Percentiles rank a stretch among this genome's conserved stretches.
Conservation (phyloP, 2,113 vertebrate genomes). For the Atractosteus spatula region DNA sequence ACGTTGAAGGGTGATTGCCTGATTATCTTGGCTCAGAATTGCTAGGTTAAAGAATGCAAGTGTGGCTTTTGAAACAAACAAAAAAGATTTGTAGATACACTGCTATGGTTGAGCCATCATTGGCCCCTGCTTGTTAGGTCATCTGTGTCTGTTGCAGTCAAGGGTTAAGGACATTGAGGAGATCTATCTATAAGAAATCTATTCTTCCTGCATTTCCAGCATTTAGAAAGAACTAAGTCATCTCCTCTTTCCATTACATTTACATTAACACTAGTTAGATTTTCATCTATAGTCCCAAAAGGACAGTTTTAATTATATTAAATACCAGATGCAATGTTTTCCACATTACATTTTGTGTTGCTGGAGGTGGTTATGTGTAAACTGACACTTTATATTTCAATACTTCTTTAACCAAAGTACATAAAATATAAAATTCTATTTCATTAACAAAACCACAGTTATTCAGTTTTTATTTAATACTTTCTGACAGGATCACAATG, state of each 20-base stretch:
- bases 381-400: slow-evolving; percentile 22
- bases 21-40: no score
- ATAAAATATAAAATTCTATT: slow-evolving; percentile 10
- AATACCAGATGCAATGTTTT: neutral
- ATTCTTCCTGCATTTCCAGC: neutral
- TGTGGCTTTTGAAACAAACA: no score
- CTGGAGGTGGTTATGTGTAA: slow-evolving; percentile 14
- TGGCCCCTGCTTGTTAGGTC: no score
- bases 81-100: no score
- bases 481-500: slow-evolving; percentile 37
- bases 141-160: no score
- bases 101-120: no score
- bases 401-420: neutral
- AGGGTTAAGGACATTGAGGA: no score
- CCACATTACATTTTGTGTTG: slow-evolving; percentile 21
- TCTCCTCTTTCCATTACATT: neutral
- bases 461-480: slow-evolving; percentile 25
- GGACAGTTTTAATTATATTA: slow-evolving; percentile 5
- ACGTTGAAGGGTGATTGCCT: no score
- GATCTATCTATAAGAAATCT: neutral
- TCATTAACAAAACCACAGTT: slow-evolving; percentile 29
- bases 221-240: neutral
- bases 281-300: neutral
- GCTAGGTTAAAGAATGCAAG: no score
- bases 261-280: slow-evolving; percentile 8